A percentile compares a stretch with the other conserved stretches of the same genome.
Conservation (phyloP, 2,888 invertebrate genomes). For the Sinotaia quadrata region DNA sequence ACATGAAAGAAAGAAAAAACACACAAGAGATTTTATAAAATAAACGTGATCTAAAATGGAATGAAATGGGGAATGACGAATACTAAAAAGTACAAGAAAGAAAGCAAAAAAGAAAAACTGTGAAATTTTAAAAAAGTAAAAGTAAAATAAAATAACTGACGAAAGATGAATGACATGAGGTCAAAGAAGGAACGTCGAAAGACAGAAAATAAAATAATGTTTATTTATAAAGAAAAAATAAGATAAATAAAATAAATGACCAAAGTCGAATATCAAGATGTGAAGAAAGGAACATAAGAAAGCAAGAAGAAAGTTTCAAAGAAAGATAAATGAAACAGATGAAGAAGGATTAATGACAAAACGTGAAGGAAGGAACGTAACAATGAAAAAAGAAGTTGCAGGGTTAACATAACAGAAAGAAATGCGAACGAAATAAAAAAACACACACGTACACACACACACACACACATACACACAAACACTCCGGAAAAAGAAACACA, state of each 20-base stretch:
- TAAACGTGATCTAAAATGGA: background rate
- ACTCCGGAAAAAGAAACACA: background rate
- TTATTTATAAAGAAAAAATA: background rate
- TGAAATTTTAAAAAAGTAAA: too few relatives aligned
- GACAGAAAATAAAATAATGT: too few relatives aligned
- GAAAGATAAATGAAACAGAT: background rate
- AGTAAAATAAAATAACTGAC: too few relatives aligned
- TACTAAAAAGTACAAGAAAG: too few relatives aligned
- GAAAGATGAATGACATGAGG: too few relatives aligned
- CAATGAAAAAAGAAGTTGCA: background rate
- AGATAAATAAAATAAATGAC: background rate
- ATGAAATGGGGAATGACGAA: too few relatives aligned
- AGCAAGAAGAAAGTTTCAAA: background rate
- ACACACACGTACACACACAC: background rate
- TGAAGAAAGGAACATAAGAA: slow-evolving; percentile 1
- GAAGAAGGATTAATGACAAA: background rate
- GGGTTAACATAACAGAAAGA: background rate
- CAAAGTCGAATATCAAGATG: background rate
- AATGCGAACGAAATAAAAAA: background rate
- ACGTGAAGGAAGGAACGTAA: background rate
- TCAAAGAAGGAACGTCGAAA: too few relatives aligned
- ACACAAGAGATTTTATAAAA: background rate
- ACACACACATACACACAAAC: slow-evolving; percentile 2
- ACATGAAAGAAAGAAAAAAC: background rate
- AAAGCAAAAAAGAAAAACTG: too few relatives aligned